Evolutionary conservation across 2,888 invertebrate genomes (phyloP), one percentile per base, ranked within the genome.

Genomic region (Hypomecis atomaria): DNA sequence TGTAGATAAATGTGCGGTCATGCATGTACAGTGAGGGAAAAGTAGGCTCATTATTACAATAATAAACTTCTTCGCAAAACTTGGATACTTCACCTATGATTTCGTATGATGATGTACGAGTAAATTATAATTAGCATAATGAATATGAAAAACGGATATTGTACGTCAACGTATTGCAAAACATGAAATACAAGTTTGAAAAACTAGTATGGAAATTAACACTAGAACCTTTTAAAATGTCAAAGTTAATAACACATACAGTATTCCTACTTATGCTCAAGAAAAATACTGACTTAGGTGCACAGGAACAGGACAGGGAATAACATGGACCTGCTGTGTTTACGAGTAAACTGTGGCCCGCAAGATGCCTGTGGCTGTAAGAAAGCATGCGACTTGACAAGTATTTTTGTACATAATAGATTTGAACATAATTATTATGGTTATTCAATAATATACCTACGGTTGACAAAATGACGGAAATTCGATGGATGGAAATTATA

Each of bases 191-290:
- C 65, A 10, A 9, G 59, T 64, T 64, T 23, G 42, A 52, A 59
- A 56, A 57, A 48, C 47, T 43, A 7, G 38, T 59, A 64, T 64
- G 59, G 59, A 64, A 59, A 64, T 64, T 44, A 11, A 11, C n/a
- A 40, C 59, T 44, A 56, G 45, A 56, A 59, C 52, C 50, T 59
- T 56, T 64, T 47, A 8, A 63, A 64, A 64, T 64, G 64, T 64
- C 64, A 64, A 64, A 47, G 5, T 38, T 64, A 59, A 64, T 59
- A 5, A 63, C 6, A 38, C 10, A 10, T 48, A 36, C 10, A 4
- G 5, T 36, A 11, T 6, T 48, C 4, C 10, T 33, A 9, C 13
- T 23, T 34, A 11, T 11, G 11, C 8, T 5, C 11, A 11, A 4
- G 11, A 43, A 43, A 43, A 43, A 43, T 43, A 43, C 10, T 43